Evolutionary conservation across 2,797 vertebrate genomes (phyloP).

Genomic region (Carapus acus): DNA sequence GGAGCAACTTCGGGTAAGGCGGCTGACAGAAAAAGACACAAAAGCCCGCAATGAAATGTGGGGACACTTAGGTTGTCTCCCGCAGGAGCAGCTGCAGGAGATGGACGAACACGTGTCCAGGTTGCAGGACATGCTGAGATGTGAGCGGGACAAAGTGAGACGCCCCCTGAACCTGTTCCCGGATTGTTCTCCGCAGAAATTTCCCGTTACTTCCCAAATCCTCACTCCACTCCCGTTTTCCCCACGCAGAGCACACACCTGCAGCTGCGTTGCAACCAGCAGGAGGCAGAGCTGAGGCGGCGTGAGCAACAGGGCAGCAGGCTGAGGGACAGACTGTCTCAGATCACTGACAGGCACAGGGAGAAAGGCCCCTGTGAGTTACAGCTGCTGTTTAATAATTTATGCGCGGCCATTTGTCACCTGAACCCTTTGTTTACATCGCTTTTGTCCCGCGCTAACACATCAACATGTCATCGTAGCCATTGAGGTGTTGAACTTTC

Average conservation of each 20-base stretch:
- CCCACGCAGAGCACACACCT: slow-evolving; percentile 54
- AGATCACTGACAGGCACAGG: slow-evolving; percentile 51
- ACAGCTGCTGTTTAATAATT: not conserved
- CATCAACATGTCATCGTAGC: slow-evolving; percentile 39
- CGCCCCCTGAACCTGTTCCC: not conserved
- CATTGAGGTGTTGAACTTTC: slow-evolving; percentile 67
- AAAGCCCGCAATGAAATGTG: not conserved
- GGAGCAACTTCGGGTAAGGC: slow-evolving; percentile 50
- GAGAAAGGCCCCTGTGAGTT: slow-evolving; percentile 55
- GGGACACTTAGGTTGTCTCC: not conserved
- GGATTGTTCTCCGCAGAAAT: too few species aligned
- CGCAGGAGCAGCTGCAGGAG: slow-evolving; percentile 61
- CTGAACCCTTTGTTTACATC: not conserved
- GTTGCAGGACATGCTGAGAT: slow-evolving; percentile 63
- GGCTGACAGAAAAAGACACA: not conserved
- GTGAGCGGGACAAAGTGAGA: slow-evolving; percentile 62
- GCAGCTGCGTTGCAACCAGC: slow-evolving; percentile 63
- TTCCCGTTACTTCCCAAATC: too few species aligned
- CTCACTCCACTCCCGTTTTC: not conserved
- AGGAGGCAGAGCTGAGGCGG: slow-evolving; percentile 61
- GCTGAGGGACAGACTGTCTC: slow-evolving; percentile 64
- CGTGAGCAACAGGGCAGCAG: slow-evolving; percentile 60
- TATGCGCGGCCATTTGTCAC: not conserved
- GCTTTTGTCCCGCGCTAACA: too few species aligned
- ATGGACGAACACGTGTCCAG: slow-evolving; percentile 59